These are phyloP conservation scores for Incurvaria masculella DNA, from an alignment of 2,888 invertebrate genomes.

Conservation along the genomic window DNA sequence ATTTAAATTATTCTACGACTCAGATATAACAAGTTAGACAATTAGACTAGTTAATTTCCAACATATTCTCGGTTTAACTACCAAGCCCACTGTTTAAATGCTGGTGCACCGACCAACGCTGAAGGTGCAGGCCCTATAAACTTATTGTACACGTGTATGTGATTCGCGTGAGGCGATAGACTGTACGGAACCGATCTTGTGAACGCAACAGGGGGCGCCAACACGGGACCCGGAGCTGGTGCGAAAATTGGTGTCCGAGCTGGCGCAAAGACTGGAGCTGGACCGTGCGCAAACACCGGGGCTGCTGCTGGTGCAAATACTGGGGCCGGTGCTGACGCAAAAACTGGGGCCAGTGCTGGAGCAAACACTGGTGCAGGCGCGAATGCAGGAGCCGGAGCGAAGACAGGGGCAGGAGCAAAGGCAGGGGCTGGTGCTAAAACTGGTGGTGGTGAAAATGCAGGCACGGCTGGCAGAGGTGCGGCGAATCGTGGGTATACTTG, in stretches of 20 bases:
- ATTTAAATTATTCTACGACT: not conserved
- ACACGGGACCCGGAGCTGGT: slow-evolving; percentile 1
- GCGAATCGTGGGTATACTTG: slow-evolving; percentile 15
- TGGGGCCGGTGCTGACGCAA: slow-evolving; percentile 22
- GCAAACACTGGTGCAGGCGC: slow-evolving; percentile 23
- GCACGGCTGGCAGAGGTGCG: slow-evolving; percentile 17
- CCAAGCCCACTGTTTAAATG: slow-evolving; percentile 36
- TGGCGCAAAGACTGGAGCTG: slow-evolving; percentile 24
- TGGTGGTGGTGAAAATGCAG: slow-evolving; percentile 23
- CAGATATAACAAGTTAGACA: not conserved
- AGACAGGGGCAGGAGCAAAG: slow-evolving; percentile 19
- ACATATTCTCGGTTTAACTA: slow-evolving; percentile 19
- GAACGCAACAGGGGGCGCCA: slow-evolving; percentile 20
- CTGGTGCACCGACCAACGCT: slow-evolving; percentile 21
- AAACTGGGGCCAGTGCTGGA: slow-evolving; percentile 21
- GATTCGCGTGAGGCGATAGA: slow-evolving; percentile 39
- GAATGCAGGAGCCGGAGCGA: slow-evolving; percentile 8
- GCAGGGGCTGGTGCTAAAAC: slow-evolving; percentile 18
- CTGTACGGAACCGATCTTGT: slow-evolving; percentile 38
- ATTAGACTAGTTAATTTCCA: not conserved
- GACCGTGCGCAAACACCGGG: slow-evolving; percentile 15
- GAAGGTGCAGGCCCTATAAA: slow-evolving; percentile 22
- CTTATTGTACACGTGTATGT: slow-evolving; percentile 39
- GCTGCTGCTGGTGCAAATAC: slow-evolving; percentile 18
- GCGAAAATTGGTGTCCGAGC: slow-evolving; percentile 16